A percentile compares a stretch with the other conserved stretches of the same genome.
phyloP scores from a whole-genome alignment of 2,888 invertebrate genomes.

The Pandemis heparana region DNA sequence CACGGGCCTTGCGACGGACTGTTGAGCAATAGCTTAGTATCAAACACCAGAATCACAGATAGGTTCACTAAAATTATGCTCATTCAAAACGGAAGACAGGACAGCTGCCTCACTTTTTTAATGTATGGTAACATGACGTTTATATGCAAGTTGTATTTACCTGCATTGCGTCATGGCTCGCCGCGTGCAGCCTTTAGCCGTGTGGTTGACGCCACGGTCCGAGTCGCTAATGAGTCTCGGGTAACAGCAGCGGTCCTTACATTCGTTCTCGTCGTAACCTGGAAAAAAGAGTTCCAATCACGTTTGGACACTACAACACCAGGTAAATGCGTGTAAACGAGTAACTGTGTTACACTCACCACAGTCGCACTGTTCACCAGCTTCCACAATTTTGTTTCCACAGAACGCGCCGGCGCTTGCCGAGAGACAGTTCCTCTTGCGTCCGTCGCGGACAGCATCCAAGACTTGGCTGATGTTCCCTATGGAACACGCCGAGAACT shows the following conservation, averaged over 20 bases:
- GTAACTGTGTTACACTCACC: conserved; percentile 66
- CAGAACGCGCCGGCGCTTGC: conserved; percentile 97
- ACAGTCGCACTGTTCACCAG: conserved; percentile 99
- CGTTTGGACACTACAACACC: too few relatives aligned
- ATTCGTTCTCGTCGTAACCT: conserved; percentile 96
- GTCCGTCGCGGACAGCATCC: conserved; percentile 95
- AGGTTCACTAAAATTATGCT: neutral
- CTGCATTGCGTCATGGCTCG: conserved; percentile 93
- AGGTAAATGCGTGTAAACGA: neutral
- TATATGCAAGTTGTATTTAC: conserved; percentile 62
- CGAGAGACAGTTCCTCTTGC: conserved; percentile 97
- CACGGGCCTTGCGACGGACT: conserved; percentile 99
- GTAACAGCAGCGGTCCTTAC: conserved; percentile 97
- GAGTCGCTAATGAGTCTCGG: conserved; percentile 91
- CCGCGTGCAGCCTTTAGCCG: conserved; percentile 93
- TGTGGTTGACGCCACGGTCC: conserved; percentile 88
- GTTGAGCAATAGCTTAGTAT: conserved; percentile 45
- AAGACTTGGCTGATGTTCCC: conserved; percentile 98
- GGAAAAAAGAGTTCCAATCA: conserved; percentile 29
- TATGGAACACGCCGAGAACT: conserved; percentile 97
- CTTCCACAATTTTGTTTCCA: conserved; percentile 99
- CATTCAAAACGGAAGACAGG: neutral
- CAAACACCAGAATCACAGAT: neutral
- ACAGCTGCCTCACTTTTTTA: neutral
- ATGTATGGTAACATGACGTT: neutral